A percentile compares a stretch with the other conserved stretches of the same genome.
These are phyloP conservation scores for Threskiornis aethiopicus DNA, from an alignment of 2,797 vertebrate species.

Conservation along the genomic window DNA sequence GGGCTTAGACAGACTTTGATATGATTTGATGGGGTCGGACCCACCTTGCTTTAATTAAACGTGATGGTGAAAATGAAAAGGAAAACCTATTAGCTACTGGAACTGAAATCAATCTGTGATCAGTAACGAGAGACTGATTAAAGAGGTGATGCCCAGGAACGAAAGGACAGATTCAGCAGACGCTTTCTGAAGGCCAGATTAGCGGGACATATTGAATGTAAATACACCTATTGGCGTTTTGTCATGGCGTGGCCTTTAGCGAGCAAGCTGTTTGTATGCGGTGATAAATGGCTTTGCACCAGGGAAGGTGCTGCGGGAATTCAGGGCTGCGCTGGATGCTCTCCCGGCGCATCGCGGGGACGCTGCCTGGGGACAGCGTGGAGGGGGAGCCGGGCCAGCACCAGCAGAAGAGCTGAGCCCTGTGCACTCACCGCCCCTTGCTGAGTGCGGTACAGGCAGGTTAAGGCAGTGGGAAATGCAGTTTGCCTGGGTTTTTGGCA, in stretches of 20 bases:
- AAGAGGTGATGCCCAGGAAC: not conserved
- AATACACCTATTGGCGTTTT: constrained; percentile 55
- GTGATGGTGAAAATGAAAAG: constrained; percentile 68
- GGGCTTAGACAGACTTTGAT: constrained; percentile 48
- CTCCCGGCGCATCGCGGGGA: not conserved
- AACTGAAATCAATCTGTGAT: constrained; percentile 34
- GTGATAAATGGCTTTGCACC: constrained; percentile 63
- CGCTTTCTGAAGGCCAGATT: not conserved
- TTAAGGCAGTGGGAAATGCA: accelerated
- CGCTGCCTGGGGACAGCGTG: not conserved
- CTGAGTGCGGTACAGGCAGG: accelerated
- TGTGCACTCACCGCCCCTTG: accelerated
- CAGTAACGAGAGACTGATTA: constrained; percentile 31
- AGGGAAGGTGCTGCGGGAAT: not conserved
- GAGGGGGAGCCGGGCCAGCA: no score
- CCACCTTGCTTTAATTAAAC: constrained; percentile 75
- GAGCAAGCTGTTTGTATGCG: not conserved
- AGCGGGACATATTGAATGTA: constrained; percentile 11
- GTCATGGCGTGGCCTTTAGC: constrained; percentile 63
- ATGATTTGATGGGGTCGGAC: constrained; percentile 62
- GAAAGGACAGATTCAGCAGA: constrained; percentile 23
- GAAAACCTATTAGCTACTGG: constrained; percentile 25
- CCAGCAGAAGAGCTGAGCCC: not conserved
- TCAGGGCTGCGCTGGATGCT: not conserved
- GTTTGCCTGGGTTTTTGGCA: not conserved